A percentile compares a stretch with the other conserved stretches of the same genome.
Conservation (phyloP, 2,113 vertebrate species). For the Chaetura pelagica region DNA sequence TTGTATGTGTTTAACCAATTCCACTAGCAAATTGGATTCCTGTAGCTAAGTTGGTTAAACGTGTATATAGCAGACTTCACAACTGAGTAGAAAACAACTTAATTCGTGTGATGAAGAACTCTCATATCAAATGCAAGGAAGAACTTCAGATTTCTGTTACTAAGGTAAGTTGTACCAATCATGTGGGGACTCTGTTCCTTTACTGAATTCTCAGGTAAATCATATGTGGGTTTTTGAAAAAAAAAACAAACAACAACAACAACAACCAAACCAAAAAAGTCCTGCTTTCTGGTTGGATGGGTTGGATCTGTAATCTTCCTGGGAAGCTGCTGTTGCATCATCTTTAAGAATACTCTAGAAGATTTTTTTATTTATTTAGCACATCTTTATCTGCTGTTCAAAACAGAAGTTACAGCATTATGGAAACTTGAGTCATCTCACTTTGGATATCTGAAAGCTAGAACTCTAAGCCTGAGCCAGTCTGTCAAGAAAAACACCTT, state of each 20-base stretch:
- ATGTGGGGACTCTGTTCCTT: not conserved
- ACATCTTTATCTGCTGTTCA: not conserved
- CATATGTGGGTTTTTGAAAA: not conserved
- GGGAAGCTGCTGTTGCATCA: not conserved
- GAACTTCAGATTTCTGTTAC: not conserved
- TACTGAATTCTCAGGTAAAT: conserved; percentile 10
- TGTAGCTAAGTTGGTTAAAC: not conserved
- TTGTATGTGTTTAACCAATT: not conserved
- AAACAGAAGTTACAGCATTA: not conserved
- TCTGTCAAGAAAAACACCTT: not conserved
- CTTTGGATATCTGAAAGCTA: not conserved
- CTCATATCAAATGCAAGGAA: not conserved
- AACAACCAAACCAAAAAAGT: not conserved
- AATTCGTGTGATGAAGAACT: not conserved
- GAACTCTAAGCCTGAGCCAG: not conserved
- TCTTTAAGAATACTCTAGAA: not conserved
- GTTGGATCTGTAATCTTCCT: not conserved
- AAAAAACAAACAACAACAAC: not conserved
- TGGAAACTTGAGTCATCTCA: not conserved
- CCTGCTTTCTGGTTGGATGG: not conserved
- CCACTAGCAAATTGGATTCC: not conserved
- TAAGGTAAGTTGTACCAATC: conserved; percentile 57
- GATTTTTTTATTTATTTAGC: not conserved
- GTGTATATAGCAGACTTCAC: not conserved
- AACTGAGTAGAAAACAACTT: not conserved